Evolutionary conservation across 2,797 vertebrate species (phyloP).

Genomic region (Triplophysa yarkandensis): DNA sequence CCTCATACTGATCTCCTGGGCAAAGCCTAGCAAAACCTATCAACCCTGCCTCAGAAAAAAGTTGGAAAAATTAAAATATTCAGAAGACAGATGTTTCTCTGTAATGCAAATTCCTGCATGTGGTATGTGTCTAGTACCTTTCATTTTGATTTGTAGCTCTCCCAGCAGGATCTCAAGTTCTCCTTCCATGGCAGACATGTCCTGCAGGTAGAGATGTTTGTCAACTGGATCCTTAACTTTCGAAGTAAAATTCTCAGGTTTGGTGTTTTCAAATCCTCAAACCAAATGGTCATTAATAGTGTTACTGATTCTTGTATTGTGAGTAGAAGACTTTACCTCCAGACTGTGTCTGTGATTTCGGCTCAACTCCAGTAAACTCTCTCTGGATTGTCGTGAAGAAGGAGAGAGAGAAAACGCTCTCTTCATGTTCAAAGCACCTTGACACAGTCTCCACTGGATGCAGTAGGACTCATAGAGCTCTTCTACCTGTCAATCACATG

Average conservation of each 20-base stretch:
- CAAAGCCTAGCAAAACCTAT: slow-evolving; percentile 95
- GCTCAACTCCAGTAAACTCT: slow-evolving; percentile 90
- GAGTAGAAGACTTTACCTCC: slow-evolving; percentile 54
- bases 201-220: slow-evolving; percentile 71
- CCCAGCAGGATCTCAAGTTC: slow-evolving; percentile 90
- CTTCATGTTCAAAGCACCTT: slow-evolving; percentile 93
- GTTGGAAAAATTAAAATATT: slow-evolving; percentile 16
- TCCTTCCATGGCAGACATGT: slow-evolving; percentile 91
- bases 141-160: slow-evolving; percentile 95
- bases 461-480: slow-evolving; percentile 93
- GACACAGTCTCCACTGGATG: slow-evolving; percentile 89
- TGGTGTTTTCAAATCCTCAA: neutral
- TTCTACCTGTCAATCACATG: slow-evolving; percentile 79
- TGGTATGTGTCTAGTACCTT: slow-evolving; percentile 74
- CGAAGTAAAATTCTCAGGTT: neutral
- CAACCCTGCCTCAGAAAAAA: slow-evolving; percentile 77
- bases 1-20: slow-evolving; percentile 97
- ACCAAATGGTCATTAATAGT: neutral
- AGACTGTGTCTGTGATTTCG: slow-evolving; percentile 88
- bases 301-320: slow-evolving; percentile 14
- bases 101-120: neutral
- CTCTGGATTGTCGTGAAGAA: slow-evolving; percentile 85
- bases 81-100: neutral
- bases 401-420: slow-evolving; percentile 86
- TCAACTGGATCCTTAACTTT: neutral